Evolutionary conservation across 2,113 vertebrate genomes (phyloP), one percentile per base, ranked within the genome.

Genomic region (Varanus salvator): DNA sequence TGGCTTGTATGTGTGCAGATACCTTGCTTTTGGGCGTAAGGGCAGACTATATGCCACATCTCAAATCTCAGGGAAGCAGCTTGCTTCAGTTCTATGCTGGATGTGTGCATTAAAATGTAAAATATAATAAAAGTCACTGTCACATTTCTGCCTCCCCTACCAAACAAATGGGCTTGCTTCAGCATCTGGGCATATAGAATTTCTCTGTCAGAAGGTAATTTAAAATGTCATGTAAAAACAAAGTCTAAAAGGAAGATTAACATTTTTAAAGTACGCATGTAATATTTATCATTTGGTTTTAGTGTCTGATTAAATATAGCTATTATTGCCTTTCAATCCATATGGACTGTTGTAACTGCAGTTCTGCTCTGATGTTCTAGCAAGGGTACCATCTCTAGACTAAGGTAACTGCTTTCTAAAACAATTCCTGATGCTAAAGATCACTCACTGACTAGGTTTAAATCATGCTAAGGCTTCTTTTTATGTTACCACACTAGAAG

Each of bases 1-100:
- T 96, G 95, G 94, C 92, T 94, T 95, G 90, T 95, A 95, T 84
- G 84, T 90, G 92, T 95, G 92, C 93, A 89, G 89, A 90, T 92
- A 96, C 95, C 95, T 97, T 96, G 94, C 86, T 92, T 96, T 96
- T 95, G 93, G 83, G 83, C 83, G 75, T 84, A 75, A 94, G 86
- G 90, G 88, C 94, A 91, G 87, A 90, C 93, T 94, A 84, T 95
- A 96, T 95, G 88, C 93, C 92, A 93, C 91, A 88, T 94, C 93
- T 96, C 94, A 92, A 95, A 91, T 95, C 90, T 95, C 92, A 94
- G 92, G 92, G 94, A 96, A 95, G 76, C 54, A 86, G 54, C 88
- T 95, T 94, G 71, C 91, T 96, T 94, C 90, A 90, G 94, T 93
- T 94, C 84, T 90, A 68, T 34, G 91, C 75, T 89, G 88, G 91